phyloP scores from a whole-genome alignment of 2,113 vertebrate species.

The Gymnocephalus cernua region DNA sequence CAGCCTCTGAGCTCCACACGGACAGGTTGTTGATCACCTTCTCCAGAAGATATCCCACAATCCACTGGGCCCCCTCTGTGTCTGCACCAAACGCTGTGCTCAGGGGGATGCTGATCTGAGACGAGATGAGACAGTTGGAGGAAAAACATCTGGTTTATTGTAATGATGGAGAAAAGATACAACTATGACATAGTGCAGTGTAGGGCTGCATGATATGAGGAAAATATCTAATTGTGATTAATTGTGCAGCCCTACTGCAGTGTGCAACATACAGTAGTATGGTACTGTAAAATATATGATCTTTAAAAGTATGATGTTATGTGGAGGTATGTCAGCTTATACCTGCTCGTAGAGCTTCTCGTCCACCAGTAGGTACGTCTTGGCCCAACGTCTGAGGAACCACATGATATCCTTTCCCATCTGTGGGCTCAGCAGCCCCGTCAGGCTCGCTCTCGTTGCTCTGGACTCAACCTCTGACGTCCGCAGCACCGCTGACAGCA shows the following conservation, averaged over 20 bases:
- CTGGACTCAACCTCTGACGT: constrained; percentile 98
- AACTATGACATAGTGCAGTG: background rate
- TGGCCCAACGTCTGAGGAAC: constrained; percentile 98
- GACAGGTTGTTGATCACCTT: constrained; percentile 99
- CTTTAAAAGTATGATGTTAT: too few relatives aligned
- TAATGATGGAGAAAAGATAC: background rate
- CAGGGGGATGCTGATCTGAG: constrained; percentile 95
- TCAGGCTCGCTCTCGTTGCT: constrained; percentile 95
- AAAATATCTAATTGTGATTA: too few relatives aligned
- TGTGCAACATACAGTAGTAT: too few relatives aligned
- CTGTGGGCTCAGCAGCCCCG: constrained; percentile 94
- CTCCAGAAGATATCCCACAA: constrained; percentile 98
- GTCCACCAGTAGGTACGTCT: constrained; percentile 96
- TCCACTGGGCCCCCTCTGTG: constrained; percentile 98
- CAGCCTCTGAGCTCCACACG: constrained; percentile 97
- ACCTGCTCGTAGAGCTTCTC: constrained; percentile 98
- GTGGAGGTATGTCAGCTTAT: background rate
- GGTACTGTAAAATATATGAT: too few relatives aligned
- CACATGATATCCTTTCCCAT: constrained; percentile 99
- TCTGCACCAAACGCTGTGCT: constrained; percentile 96
- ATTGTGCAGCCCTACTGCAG: too few relatives aligned
- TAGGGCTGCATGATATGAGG: too few relatives aligned
- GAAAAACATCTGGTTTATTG: background rate
- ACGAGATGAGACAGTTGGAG: background rate
- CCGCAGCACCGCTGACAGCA: constrained; percentile 94